phyloP scores from a whole-genome alignment of 2,113 vertebrate species.

The Xenus cinereus region DNA sequence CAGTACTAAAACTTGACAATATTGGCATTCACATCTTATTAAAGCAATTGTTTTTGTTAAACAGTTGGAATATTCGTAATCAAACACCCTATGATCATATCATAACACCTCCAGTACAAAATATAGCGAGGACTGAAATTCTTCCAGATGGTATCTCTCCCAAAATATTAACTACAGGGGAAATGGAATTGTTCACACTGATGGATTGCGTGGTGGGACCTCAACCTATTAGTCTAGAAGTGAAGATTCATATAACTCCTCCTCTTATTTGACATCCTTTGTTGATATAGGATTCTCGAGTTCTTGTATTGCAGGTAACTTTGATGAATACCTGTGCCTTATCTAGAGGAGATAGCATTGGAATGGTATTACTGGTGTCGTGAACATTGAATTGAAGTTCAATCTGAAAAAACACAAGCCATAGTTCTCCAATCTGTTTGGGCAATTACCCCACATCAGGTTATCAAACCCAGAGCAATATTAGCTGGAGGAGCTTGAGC shows the following conservation, averaged over 20 bases:
- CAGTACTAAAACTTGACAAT: background rate
- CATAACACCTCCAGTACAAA: background rate
- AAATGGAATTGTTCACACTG: background rate
- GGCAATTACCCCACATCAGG: background rate
- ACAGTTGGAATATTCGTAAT: background rate
- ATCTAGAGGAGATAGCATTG: background rate
- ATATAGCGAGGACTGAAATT: background rate
- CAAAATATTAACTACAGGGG: background rate
- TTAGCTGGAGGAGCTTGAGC: background rate
- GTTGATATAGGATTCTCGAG: too few relatives aligned
- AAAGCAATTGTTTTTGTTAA: background rate
- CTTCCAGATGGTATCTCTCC: background rate
- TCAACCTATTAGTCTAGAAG: background rate
- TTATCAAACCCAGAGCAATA: background rate
- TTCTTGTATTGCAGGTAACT: too few relatives aligned
- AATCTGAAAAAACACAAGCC: background rate
- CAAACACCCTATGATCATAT: background rate
- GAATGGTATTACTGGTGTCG: background rate
- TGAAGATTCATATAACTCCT: background rate
- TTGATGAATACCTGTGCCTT: too few relatives aligned
- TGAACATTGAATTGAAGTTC: background rate
- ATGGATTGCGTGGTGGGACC: background rate
- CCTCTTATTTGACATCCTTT: too few relatives aligned
- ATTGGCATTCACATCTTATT: background rate
- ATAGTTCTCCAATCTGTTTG: background rate